A percentile compares a stretch with the other conserved stretches of the same genome.
Evolutionary conservation across 2,797 vertebrate species (phyloP).

Genomic region (Micromesistius poutassou): DNA sequence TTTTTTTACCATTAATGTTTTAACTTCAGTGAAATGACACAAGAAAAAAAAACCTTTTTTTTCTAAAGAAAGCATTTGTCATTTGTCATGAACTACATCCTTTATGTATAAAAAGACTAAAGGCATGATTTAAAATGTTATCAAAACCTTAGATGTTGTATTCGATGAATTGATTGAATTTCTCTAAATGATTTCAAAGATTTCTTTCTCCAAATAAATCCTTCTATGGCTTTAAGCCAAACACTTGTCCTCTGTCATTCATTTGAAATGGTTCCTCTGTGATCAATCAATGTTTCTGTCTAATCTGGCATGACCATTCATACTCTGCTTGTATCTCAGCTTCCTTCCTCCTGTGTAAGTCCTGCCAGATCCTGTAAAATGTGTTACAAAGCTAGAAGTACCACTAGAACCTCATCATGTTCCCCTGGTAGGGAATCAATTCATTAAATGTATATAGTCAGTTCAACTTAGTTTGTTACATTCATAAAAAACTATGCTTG

Average conservation of each 20-base stretch:
- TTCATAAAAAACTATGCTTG: no score
- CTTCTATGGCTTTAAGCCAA: slow-evolving; percentile 59
- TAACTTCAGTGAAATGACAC: slow-evolving; percentile 64
- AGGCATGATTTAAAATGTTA: slow-evolving; percentile 74
- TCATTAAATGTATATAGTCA: no score
- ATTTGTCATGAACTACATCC: slow-evolving; percentile 66
- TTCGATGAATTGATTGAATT: slow-evolving; percentile 68
- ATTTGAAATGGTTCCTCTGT: not conserved
- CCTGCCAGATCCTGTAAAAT: no score
- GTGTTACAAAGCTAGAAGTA: no score
- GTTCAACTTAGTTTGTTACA: no score
- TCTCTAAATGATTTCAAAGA: slow-evolving; percentile 70
- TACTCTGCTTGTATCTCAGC: no score
- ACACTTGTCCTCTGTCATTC: not conserved
- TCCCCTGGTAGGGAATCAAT: no score
- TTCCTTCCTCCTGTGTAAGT: no score
- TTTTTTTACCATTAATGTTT: slow-evolving; percentile 65
- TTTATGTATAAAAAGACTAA: slow-evolving; percentile 71
- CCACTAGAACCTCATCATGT: no score
- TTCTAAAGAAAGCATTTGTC: slow-evolving; percentile 47
- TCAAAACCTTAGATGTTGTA: slow-evolving; percentile 70
- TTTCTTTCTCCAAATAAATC: slow-evolving; percentile 75
- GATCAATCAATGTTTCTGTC: no score
- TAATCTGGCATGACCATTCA: no score
- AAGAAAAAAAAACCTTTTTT: slow-evolving; percentile 61